These are phyloP conservation scores for Auanema freiburgensis DNA, from an alignment of 2,888 invertebrate species.

Conservation along the genomic window DNA sequence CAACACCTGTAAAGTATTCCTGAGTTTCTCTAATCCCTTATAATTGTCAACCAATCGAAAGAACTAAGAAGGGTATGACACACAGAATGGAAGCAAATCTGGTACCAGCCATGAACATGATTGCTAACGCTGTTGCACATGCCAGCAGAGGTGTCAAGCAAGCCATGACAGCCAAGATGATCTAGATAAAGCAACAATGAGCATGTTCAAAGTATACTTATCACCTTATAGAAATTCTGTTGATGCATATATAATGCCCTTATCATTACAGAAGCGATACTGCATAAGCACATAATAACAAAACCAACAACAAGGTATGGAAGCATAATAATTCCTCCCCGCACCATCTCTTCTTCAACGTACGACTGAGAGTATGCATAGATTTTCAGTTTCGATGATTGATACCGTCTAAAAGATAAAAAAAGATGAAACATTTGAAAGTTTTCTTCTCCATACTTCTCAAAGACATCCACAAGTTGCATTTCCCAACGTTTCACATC, in stretches of 20 bases:
- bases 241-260: slow-evolving; percentile 60
- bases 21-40: neutral
- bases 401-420: slow-evolving; percentile 41
- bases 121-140: slow-evolving; percentile 54
- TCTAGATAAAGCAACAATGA: slow-evolving; percentile 24
- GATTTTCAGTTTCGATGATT: slow-evolving; percentile 43
- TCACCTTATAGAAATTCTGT: slow-evolving; percentile 52
- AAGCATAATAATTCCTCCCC: slow-evolving; percentile 43
- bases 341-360: slow-evolving; percentile 61
- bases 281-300: slow-evolving; percentile 55
- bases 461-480: slow-evolving; percentile 50
- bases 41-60: slow-evolving; percentile 47
- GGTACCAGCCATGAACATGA: slow-evolving; percentile 56
- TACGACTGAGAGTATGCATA: slow-evolving; percentile 54
- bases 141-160: slow-evolving; percentile 58
- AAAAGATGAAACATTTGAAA: neutral
- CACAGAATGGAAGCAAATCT: slow-evolving; percentile 60
- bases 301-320: slow-evolving; percentile 54
- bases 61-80: slow-evolving; percentile 58
- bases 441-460: slow-evolving; percentile 32
- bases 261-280: slow-evolving; percentile 50
- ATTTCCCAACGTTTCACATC: slow-evolving; percentile 58
- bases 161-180: slow-evolving; percentile 56
- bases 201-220: neutral
- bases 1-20: slow-evolving; percentile 43